Conservation (phyloP, 2,888 invertebrate species). For the Lasioglossum leucozonium region DNA sequence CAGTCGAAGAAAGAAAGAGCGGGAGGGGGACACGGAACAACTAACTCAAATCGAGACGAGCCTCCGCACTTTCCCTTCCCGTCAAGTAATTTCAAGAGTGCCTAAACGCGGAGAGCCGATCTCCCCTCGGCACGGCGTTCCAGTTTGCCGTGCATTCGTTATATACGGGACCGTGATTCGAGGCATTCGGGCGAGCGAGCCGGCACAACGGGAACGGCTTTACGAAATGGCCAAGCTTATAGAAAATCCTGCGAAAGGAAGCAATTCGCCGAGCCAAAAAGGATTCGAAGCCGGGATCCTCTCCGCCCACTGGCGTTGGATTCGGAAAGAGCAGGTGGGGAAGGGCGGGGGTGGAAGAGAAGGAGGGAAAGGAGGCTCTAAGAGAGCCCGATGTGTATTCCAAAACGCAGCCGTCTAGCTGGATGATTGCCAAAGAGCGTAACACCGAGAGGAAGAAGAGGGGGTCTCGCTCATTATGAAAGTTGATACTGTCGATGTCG, state of each 20-base stretch:
- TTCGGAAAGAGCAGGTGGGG: slow-evolving; percentile 39
- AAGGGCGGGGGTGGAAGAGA: slow-evolving; percentile 13
- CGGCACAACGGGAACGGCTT: slow-evolving; percentile 66
- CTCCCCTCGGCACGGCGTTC: slow-evolving; percentile 20
- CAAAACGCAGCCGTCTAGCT: slow-evolving; percentile 69
- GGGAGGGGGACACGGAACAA: background rate
- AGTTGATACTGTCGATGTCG: slow-evolving; percentile 78
- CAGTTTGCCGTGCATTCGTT: slow-evolving; percentile 49
- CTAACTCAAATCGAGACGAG: slow-evolving; percentile 50
- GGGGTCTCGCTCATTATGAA: slow-evolving; percentile 78
- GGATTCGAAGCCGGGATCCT: slow-evolving; percentile 65
- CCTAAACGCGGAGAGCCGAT: slow-evolving; percentile 52
- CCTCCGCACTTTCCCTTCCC: slow-evolving; percentile 67
- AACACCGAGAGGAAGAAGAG: slow-evolving; percentile 70
- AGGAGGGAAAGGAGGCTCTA: slow-evolving; percentile 15
- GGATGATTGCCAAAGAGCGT: slow-evolving; percentile 80
- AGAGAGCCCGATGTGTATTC: slow-evolving; percentile 46
- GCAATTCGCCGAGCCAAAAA: slow-evolving; percentile 69
- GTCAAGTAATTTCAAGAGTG: slow-evolving; percentile 67
- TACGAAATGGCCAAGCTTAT: slow-evolving; percentile 72
- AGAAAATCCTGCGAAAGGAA: slow-evolving; percentile 73
- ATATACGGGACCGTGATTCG: slow-evolving; percentile 61
- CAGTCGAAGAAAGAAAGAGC: background rate
- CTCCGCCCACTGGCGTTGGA: slow-evolving; percentile 44
- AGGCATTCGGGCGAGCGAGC: slow-evolving; percentile 61